A percentile compares a stretch with the other conserved stretches of the same genome.
Evolutionary conservation across 2,888 invertebrate species (phyloP).

Genomic region (Girardia tigrina): DNA sequence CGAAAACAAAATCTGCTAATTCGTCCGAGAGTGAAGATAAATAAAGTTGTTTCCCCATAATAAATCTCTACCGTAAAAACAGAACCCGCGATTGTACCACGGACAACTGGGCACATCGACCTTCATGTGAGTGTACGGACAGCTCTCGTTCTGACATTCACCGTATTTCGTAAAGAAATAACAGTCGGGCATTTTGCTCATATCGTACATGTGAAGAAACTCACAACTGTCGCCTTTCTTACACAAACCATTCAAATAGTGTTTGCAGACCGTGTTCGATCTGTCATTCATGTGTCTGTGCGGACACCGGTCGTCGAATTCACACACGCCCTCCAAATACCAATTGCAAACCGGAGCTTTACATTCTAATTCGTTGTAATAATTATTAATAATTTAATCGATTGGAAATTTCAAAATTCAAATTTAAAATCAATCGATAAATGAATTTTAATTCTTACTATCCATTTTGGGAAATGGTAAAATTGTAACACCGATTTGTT

Average conservation of each 20-base stretch:
- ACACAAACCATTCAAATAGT: conserved; percentile 94
- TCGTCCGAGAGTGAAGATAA: no score
- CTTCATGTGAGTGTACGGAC: conserved; percentile 94
- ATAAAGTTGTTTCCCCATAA: no score
- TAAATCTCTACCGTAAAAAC: conserved; percentile 81
- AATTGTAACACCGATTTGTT: conserved; percentile 82
- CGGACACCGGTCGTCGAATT: conserved; percentile 78
- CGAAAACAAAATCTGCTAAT: no score
- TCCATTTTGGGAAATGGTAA: conserved; percentile 97
- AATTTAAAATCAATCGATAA: no score
- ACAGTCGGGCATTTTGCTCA: conserved; percentile 99
- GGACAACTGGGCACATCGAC: conserved; percentile 88
- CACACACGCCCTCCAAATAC: conserved; percentile 61
- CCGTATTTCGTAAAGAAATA: conserved; percentile 97
- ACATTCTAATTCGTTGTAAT: no score
- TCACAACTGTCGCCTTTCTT: conserved; percentile 99
- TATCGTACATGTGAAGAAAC: conserved; percentile 96
- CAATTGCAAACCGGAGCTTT: conserved; percentile 89
- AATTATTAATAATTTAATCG: no score
- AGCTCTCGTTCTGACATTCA: conserved; percentile 98
- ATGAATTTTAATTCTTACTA: conserved; percentile 64
- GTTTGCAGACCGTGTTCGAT: conserved; percentile 93
- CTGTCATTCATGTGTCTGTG: conserved; percentile 92
- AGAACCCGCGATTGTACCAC: conserved; percentile 96
- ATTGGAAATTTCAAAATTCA: no score